Evolutionary conservation across 2,797 vertebrate species (phyloP).

Genomic region (Artibeus lituratus): DNA sequence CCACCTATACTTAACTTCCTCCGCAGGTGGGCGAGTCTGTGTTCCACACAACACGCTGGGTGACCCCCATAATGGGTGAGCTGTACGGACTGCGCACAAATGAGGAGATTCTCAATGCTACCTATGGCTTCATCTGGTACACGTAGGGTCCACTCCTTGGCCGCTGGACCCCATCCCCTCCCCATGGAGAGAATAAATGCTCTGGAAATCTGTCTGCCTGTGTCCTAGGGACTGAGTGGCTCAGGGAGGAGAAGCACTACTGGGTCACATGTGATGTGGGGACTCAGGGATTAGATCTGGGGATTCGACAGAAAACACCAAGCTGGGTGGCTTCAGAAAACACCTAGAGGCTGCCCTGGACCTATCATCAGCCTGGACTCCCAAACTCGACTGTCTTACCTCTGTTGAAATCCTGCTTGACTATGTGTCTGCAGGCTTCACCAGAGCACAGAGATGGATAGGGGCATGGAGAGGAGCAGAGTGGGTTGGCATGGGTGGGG

Average conservation of each 20-base stretch:
- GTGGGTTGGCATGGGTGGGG: not conserved
- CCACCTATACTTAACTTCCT: fast-evolving
- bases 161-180: fast-evolving
- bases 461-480: not conserved
- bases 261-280: not conserved
- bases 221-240: not conserved
- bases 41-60: slow-evolving; percentile 93
- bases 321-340: not conserved
- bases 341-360: not conserved
- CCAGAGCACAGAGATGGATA: no score
- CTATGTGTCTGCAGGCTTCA: not conserved
- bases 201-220: not conserved
- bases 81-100: slow-evolving; percentile 87
- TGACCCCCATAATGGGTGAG: slow-evolving; percentile 84
- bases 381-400: not conserved
- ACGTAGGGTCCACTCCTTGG: slow-evolving; percentile 68
- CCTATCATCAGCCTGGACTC: not conserved
- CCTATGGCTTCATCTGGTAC: slow-evolving; percentile 85
- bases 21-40: slow-evolving; percentile 89
- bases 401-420: not conserved
- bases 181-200: slow-evolving; percentile 32
- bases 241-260: not conserved
- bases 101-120: slow-evolving; percentile 79
- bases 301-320: not conserved
- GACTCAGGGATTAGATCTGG: not conserved